Evolutionary conservation across 1,140 invertebrate species (phyloP).

Genomic region (Sesamia nonagrioides): DNA sequence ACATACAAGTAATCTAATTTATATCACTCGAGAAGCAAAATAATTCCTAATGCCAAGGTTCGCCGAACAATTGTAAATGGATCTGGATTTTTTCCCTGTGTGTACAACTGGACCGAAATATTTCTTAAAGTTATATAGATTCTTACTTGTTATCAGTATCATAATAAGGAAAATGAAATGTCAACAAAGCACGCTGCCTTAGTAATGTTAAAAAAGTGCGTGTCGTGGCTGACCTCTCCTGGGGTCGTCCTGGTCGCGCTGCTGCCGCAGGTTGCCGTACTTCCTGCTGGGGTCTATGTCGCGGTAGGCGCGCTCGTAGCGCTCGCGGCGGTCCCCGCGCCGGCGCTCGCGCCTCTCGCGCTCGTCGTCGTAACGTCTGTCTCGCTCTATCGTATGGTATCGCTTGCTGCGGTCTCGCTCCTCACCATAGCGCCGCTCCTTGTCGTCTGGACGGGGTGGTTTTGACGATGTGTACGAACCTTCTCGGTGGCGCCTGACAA

Average conservation of each 20-base stretch:
- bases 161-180: no score
- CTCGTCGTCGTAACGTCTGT: slow-evolving; percentile 79
- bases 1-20: neutral
- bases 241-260: slow-evolving; percentile 72
- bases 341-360: slow-evolving; percentile 56
- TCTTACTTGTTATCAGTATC: no score
- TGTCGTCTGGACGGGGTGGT: slow-evolving; percentile 83
- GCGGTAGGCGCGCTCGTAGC: slow-evolving; percentile 76
- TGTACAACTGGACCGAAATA: no score
- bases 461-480: slow-evolving; percentile 81
- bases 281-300: slow-evolving; percentile 75
- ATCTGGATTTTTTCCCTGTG: neutral
- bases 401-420: slow-evolving; percentile 66
- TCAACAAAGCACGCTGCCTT: neutral
- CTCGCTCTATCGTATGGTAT: slow-evolving; percentile 78
- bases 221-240: slow-evolving; percentile 66
- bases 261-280: slow-evolving; percentile 65
- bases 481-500: slow-evolving; percentile 76
- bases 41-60: neutral
- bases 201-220: neutral
- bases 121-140: no score
- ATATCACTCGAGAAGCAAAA: neutral
- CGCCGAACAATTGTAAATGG: neutral
- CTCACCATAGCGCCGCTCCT: slow-evolving; percentile 77
- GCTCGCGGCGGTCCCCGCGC: slow-evolving; percentile 21